These are phyloP conservation scores for Tetanocera ferruginea DNA, from an alignment of 2,888 invertebrate species.

Conservation along the genomic window DNA sequence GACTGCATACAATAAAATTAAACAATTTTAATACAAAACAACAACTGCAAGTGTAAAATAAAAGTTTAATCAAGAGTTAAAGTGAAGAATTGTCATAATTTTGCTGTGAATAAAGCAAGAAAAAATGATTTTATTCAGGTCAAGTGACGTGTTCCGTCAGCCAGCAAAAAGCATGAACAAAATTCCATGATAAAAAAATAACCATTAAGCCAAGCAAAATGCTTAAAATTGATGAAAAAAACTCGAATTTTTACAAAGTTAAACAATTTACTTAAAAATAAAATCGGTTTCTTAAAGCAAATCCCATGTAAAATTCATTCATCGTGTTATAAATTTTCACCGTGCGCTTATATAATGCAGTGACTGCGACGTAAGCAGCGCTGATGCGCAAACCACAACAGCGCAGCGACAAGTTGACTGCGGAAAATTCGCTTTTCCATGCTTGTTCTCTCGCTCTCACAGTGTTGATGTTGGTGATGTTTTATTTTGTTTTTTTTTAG, in stretches of 20 bases:
- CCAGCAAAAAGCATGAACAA: neutral
- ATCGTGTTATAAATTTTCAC: neutral
- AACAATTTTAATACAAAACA: neutral
- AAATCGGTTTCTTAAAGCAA: no score
- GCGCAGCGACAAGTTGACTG: conserved; percentile 1
- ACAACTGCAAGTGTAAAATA: conserved; percentile 7
- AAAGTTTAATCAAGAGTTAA: conserved; percentile 18
- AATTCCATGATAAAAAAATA: no score
- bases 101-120: neutral
- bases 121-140: conserved; percentile 44
- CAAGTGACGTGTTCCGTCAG: conserved; percentile 47
- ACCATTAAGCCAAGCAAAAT: neutral
- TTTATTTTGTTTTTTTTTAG: neutral
- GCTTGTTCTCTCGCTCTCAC: neutral
- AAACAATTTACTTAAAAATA: neutral
- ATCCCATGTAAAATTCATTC: neutral
- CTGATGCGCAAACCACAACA: neutral
- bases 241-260: neutral
- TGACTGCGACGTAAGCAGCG: conserved; percentile 7
- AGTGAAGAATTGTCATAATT: conserved; percentile 2
- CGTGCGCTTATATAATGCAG: conserved; percentile 35
- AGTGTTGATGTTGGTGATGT: neutral
- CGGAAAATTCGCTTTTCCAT: conserved; percentile 10
- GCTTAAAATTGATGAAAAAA: neutral
- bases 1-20: neutral